These are phyloP conservation scores for Hypselothyrea guttata DNA, from an alignment of 2,888 invertebrate species.

Conservation along the genomic window DNA sequence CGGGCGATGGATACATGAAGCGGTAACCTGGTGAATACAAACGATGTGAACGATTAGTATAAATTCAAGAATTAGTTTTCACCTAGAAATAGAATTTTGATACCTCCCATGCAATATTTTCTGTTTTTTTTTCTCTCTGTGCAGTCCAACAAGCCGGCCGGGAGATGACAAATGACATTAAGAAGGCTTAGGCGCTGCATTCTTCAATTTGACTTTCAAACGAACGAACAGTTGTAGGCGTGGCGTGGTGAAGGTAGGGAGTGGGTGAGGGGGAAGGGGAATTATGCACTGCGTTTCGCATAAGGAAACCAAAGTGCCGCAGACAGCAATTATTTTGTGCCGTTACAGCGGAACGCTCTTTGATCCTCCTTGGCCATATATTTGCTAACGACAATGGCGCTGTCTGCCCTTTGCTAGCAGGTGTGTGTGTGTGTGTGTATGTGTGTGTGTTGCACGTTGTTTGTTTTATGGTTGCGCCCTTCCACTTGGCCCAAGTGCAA, in stretches of 20 bases:
- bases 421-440: conserved; percentile 23
- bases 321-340: conserved; percentile 63
- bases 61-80: too few species aligned
- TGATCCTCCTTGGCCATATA: conserved; percentile 74
- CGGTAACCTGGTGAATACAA: too few species aligned
- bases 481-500: conserved; percentile 74
- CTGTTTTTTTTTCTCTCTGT: too few species aligned
- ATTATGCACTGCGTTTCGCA: too few species aligned
- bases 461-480: conserved; percentile 71
- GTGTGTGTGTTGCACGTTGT: conserved; percentile 46
- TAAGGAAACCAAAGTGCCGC: conserved; percentile 30
- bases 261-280: too few species aligned
- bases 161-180: conserved; percentile 71
- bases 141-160: conserved; percentile 13
- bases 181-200: conserved; percentile 52
- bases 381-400: conserved; percentile 74
- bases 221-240: conserved; percentile 15
- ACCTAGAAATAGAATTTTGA: too few species aligned
- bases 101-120: too few species aligned
- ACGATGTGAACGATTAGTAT: too few species aligned
- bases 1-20: too few species aligned
- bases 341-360: conserved; percentile 56
- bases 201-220: conserved; percentile 50
- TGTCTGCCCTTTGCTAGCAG: conserved; percentile 34
- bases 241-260: too few species aligned